Evolutionary conservation across 1,140 invertebrate genomes (phyloP), one percentile per base, ranked within the genome.

Genomic region (Streblospio benedicti): DNA sequence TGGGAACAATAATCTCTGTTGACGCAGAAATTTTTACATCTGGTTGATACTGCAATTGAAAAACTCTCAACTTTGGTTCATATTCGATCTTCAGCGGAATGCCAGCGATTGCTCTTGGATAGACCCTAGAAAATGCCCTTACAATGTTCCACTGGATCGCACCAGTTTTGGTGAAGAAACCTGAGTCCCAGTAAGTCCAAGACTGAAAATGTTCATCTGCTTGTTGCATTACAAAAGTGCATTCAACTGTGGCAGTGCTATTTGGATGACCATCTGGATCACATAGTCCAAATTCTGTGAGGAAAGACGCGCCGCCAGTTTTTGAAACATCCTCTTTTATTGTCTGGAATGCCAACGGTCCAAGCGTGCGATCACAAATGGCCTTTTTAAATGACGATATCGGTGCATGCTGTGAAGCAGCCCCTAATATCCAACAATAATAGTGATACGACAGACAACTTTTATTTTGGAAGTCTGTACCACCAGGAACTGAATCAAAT

Each of bases 131-230:
- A 57, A 69, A 69, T 18, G 56, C n/a, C 33, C 55, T 38, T 2
- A 65, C 60, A 18, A 60, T 32, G 23, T 64, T 35, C n/a, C 16
- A 20, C 4, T 58, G 57, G 18, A 60, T 32, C 12, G 27, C 20
- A 18, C 64, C 62, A 28, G 62, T 31, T 23, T 28, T 20, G 23
- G 59, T 43, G 54, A 64, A 70, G 50, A 70, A 70, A 12, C 18
- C 2, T 2, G 66, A 65, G 56, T 71, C 69, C 69, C 69, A 71
- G 53, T 71, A 71, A 5, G 65, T 67, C 69, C 69, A 71, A 20
- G 69, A 68, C 45, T 66, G 66, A 23, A 67, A 49, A 45, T 47
- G 27, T 23, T 63, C 49, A 41, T 71, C 68, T 23, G 66, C 57
- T 47, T 32, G 31, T 45, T 62, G 32, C 57, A 70, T 55, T 31